Conservation (phyloP, 2,113 vertebrate species). For the Sprattus sprattus region DNA sequence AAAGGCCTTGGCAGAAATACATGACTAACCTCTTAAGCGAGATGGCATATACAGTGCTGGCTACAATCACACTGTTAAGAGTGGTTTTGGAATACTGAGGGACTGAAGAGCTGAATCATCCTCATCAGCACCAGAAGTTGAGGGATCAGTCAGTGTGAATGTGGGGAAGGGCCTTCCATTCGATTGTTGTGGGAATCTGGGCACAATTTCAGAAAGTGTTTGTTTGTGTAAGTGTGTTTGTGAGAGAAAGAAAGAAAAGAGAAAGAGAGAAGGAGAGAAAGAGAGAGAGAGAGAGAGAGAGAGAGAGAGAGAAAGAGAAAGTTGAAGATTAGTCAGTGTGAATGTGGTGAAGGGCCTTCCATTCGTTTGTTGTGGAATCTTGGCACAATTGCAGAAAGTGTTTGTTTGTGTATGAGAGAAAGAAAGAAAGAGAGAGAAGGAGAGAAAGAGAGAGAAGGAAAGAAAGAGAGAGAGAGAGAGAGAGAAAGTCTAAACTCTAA, state of each 20-base stretch:
- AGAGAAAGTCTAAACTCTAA: background rate
- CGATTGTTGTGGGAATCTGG: too few relatives aligned
- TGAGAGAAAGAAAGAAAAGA: background rate
- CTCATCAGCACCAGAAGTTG: background rate
- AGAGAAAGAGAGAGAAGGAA: background rate
- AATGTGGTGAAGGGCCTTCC: background rate
- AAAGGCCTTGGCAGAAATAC: background rate
- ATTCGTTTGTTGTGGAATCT: too few relatives aligned
- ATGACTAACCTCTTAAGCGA: too few relatives aligned
- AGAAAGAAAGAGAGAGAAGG: too few relatives aligned
- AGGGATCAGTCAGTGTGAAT: background rate
- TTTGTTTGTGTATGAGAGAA: background rate
- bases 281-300: background rate
- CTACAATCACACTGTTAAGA: background rate
- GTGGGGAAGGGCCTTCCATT: background rate
- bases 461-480: background rate
- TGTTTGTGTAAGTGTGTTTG: background rate
- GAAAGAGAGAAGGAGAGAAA: background rate
- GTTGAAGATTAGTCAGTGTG: background rate
- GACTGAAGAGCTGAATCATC: background rate
- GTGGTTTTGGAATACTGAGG: too few relatives aligned
- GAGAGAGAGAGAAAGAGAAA: background rate
- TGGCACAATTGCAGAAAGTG: background rate
- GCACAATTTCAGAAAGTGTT: background rate
- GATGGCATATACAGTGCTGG: background rate